Base-by-base conservation (phyloP, 2,888 invertebrate species). In the Catonia carolina region DNA sequence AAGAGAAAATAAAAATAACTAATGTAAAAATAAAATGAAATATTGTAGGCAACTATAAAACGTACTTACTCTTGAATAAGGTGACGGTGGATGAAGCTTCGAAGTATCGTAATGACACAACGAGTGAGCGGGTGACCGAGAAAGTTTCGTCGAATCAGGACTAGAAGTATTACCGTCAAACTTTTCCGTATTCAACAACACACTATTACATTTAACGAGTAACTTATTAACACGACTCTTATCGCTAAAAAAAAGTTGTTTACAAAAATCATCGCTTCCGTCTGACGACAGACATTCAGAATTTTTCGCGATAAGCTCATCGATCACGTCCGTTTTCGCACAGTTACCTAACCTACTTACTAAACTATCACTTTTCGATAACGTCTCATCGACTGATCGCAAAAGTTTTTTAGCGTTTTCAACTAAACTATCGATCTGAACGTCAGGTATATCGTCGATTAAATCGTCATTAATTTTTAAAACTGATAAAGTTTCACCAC, bases 341-440 rank as follows among this genome's bases (percentile, higher is more conserved):
- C 27, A 27, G 4, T 6, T 8, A 27, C 23, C n/a, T 27, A 47
- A 22, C n/a, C 58, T 18, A 41, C 49, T 45, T 15, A 54, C 45
- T 31, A 58, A 23, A 45, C 50, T 70, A 62, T 74, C 72, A 65
- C 73, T 74, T 51, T 69, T 69, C 37, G 67, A 67, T 53, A 76
- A 65, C 1, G 75, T 75, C 36, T 70, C 73, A 55, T 70, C 72
- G 8, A 76, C 74, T 6, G 74, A 75, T 56, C 71, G 69, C 27
- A 76, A 63, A 12, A 76, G 64, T 59, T 69, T 69, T 62, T 75
- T 73, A 2, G 76, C 73, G 52, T 75, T 75, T 56, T 71, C 69
- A 39, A 76, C 60, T 48, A 76, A 65, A 54, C 73, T 45, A 27
- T 22, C 45, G 22, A 27, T 45, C n/a, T 45, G 22, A 17, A n/a